Conservation (phyloP, 2,888 invertebrate genomes). For the Osedax frankpressi region DNA sequence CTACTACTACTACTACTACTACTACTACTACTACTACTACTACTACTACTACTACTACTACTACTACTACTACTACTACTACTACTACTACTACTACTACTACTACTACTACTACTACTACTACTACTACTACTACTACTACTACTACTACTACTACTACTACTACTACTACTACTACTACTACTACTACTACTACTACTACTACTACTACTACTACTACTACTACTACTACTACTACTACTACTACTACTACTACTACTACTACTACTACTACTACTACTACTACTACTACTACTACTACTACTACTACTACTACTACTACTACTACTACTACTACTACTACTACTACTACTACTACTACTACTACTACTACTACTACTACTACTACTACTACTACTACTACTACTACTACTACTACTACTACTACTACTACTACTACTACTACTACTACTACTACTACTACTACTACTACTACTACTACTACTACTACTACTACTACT, state of each 20-base stretch:
- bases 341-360: neutral
- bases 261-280: neutral
- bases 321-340: neutral
- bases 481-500: too few species aligned
- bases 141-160: conserved; percentile 19
- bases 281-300: neutral
- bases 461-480: too few species aligned
- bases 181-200: neutral
- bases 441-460: too few species aligned
- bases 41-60: conserved; percentile 21
- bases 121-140: conserved; percentile 19
- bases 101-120: conserved; percentile 20
- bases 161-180: neutral
- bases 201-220: neutral
- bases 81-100: conserved; percentile 20
- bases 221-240: neutral
- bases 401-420: neutral
- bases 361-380: neutral
- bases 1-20: conserved; percentile 20
- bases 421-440: neutral
- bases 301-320: neutral
- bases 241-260: neutral
- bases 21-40: conserved; percentile 19
- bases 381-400: neutral
- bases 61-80: conserved; percentile 19